A percentile compares a stretch with the other conserved stretches of the same genome.
Evolutionary conservation across 2,888 invertebrate genomes (phyloP).

Genomic region (Pachliopta kotzebuea): DNA sequence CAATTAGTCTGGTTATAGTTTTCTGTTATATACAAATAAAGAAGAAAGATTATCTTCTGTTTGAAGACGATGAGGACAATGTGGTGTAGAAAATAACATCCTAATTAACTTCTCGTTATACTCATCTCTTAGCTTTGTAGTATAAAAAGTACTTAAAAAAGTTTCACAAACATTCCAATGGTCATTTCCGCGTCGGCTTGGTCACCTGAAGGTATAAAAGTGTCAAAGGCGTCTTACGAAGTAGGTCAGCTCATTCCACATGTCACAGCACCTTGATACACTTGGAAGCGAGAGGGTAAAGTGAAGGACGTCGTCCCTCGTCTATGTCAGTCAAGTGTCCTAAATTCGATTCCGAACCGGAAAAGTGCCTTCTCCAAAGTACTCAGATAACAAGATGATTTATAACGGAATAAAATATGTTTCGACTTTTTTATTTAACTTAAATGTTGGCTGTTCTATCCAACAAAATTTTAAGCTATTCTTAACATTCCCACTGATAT

Average conservation of each 20-base stretch:
- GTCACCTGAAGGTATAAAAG: constrained; percentile 8
- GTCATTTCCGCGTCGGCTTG: constrained; percentile 5
- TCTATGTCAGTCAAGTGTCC: constrained; percentile 20
- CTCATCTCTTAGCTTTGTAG: no score
- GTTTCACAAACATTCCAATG: no score
- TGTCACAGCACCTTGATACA: constrained; percentile 24
- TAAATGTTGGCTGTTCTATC: neutral
- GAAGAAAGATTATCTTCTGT: no score
- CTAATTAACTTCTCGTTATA: no score
- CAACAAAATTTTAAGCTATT: neutral
- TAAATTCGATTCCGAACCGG: constrained; percentile 7
- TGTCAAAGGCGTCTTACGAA: constrained; percentile 21
- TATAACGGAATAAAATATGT: neutral
- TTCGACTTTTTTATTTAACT: neutral
- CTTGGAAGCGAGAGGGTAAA: constrained; percentile 4
- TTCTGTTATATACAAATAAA: no score
- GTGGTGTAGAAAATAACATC: no score
- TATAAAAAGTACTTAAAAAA: no score
- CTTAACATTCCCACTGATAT: no score
- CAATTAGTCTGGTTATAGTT: no score
- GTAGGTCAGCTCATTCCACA: constrained; percentile 24
- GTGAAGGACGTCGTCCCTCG: constrained; percentile 3
- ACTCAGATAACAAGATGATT: neutral
- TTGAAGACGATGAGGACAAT: no score
- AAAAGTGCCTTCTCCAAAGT: neutral